phyloP scores from a whole-genome alignment of 2,113 vertebrate species.

The Xiphophorus hellerii region DNA sequence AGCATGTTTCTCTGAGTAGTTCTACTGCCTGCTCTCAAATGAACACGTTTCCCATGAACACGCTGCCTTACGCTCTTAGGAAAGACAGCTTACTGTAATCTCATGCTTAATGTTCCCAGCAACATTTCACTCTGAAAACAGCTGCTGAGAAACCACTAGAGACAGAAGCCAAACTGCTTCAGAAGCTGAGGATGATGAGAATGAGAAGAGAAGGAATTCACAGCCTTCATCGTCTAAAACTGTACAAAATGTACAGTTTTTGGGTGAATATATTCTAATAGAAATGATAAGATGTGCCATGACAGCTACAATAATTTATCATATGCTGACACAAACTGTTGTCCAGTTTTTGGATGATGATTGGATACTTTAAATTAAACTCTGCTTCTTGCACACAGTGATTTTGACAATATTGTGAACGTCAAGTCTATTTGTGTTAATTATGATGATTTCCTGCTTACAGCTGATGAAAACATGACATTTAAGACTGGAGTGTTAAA shows the following conservation, averaged over 20 bases:
- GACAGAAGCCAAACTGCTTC: background rate
- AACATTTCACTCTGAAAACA: conserved; percentile 4
- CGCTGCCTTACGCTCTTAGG: conserved; percentile 11
- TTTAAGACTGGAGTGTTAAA: no score
- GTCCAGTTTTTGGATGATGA: background rate
- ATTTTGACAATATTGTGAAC: no score
- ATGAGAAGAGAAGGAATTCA: background rate
- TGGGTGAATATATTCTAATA: background rate
- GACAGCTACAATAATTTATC: background rate
- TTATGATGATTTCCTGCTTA: no score
- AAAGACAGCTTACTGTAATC: conserved; percentile 13
- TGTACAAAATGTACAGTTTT: background rate
- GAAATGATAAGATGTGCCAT: background rate
- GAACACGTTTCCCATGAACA: conserved; percentile 18
- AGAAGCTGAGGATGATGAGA: conserved; percentile 2
- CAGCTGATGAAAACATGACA: no score
- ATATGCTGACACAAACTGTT: no score
- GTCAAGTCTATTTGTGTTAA: no score
- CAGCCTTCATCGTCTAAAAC: background rate
- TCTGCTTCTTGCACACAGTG: no score
- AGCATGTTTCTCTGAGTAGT: conserved; percentile 3
- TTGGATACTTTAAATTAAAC: no score
- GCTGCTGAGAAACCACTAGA: background rate
- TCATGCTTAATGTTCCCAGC: conserved; percentile 16
- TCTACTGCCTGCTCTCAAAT: conserved; percentile 17